Conservation (phyloP, 37 sponge, comb jelly and placozoan species). For the Aphrocallistes beatrix region DNA sequence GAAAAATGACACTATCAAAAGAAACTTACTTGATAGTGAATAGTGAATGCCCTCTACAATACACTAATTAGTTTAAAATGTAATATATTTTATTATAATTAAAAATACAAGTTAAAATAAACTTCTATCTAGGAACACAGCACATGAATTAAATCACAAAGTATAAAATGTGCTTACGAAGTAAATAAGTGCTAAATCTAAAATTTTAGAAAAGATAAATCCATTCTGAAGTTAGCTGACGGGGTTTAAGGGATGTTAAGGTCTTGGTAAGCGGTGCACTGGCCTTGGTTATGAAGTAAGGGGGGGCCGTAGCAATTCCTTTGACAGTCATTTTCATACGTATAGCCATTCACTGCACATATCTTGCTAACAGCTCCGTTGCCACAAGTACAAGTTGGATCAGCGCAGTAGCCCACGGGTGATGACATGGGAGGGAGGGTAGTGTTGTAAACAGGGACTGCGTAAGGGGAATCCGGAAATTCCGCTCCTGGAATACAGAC, state of each 20-base stretch:
- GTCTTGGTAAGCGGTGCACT: neutral
- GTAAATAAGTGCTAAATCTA: neutral
- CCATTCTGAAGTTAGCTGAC: no score
- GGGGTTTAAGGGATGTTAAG: neutral
- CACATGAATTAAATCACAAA: neutral
- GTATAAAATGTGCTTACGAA: no score
- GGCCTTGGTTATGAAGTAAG: neutral
- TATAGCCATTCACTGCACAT: neutral
- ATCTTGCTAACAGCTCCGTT: neutral
- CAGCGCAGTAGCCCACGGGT: neutral
- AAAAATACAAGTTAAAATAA: neutral
- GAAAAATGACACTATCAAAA: no score
- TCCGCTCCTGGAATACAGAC: conserved; percentile 3
- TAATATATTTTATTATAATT: neutral
- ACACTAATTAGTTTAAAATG: no score
- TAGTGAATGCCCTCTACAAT: no score
- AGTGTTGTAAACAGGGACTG: neutral
- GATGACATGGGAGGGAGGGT: neutral
- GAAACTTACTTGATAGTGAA: no score
- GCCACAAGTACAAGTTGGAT: neutral
- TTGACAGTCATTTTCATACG: neutral
- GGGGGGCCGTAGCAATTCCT: neutral
- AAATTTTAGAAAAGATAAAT: neutral
- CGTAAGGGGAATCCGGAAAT: neutral
- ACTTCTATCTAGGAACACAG: neutral